Percentiles rank a stretch among this genome's conserved stretches.
These are phyloP conservation scores for Monarcha castaneiventris DNA, from an alignment of 2,113 vertebrate genomes.

Conservation along the genomic window DNA sequence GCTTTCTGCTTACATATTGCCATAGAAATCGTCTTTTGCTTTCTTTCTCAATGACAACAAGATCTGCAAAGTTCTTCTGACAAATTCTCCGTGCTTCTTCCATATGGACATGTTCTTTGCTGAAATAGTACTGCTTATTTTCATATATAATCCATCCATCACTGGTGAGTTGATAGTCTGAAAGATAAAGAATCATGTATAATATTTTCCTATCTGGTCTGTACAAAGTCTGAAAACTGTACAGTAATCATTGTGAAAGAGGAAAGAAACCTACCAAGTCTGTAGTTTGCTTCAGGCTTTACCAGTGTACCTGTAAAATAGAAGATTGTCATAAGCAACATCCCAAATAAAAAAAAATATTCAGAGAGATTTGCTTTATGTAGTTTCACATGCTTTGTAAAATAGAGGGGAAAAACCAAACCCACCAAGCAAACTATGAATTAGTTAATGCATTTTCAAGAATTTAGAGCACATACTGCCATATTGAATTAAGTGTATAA, in stretches of 20 bases:
- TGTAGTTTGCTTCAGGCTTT: conserved; percentile 18
- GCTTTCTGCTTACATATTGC: conserved; percentile 79
- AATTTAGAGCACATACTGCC: background rate
- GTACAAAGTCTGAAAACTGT: background rate
- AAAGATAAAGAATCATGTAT: background rate
- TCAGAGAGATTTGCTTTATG: background rate
- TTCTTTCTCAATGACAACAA: conserved; percentile 80
- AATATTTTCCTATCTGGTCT: background rate
- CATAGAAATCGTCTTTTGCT: conserved; percentile 87
- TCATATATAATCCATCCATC: conserved; percentile 88
- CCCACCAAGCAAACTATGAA: background rate
- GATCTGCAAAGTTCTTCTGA: conserved; percentile 84
- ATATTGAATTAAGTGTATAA: background rate
- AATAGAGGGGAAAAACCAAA: background rate
- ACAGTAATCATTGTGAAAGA: background rate
- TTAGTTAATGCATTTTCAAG: background rate
- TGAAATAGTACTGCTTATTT: conserved; percentile 87
- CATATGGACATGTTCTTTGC: conserved; percentile 76
- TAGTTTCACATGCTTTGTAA: background rate
- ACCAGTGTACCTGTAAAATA: background rate
- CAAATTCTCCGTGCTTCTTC: conserved; percentile 81
- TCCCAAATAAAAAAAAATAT: background rate
- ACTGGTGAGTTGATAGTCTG: conserved; percentile 77
- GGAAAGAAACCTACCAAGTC: background rate
- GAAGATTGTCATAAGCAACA: background rate